Evolutionary conservation across 2,113 vertebrate species (phyloP), one percentile per base, ranked within the genome.

Genomic region (Tragulus kanchil): DNA sequence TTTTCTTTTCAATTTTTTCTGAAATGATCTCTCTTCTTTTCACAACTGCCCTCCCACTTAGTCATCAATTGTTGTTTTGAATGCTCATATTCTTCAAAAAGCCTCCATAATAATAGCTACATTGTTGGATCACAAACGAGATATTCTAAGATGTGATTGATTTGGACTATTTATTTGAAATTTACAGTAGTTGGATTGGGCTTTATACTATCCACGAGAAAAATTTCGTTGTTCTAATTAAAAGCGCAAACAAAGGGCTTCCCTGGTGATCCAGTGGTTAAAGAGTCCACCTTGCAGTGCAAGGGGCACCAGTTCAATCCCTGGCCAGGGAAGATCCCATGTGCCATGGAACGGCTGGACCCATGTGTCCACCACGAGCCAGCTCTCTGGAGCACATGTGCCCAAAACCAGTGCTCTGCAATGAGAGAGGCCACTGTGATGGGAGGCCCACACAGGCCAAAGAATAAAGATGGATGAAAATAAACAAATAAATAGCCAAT

Each of bases 101-200:
- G 0, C 25, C 36, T 73, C 8, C 23, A 26, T 75, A 73, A 84
- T 92, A 73, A 56, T 61, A 75, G 50, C 17, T 45, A 65, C 21
- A 54, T 85, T 85, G 45, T 58, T 25, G 23, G 28, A 17, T 78
- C 36, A 71, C 50, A 87, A 83, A 90, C 31, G 67, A 54, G 87
- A 62, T 28, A 83, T 59, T 84, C 59, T 87, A 62, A 64, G 65
- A 31, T 21, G 5, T 50, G 19, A 69, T 45, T 89, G 75, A 58
- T 92, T 77, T 92, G 36, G 10, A 94, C 50, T 48, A 52, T 92
- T 95, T 92, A 85, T 67, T 96, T 89, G 64, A 89, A 85, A 89
- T 85, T 83, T 94, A 79, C 95, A 77, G 42, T 78, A 84, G 59
- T 69, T 71, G 58, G 77, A 79, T 65, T 48, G 42, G 56, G 58